phyloP scores from a whole-genome alignment of 2,113 vertebrate genomes.

The Hassar affinis region DNA sequence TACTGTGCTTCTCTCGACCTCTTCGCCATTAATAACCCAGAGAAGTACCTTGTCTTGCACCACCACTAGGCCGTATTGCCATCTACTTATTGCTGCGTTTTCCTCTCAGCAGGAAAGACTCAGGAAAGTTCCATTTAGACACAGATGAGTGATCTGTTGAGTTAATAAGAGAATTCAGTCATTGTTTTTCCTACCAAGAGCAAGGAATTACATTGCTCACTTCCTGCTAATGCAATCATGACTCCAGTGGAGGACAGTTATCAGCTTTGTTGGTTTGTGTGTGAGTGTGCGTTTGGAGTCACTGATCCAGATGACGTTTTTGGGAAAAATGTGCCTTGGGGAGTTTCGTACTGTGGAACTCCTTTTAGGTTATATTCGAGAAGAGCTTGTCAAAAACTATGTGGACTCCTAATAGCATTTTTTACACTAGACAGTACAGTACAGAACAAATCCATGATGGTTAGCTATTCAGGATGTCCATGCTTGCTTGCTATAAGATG shows the following conservation, averaged over 20 bases:
- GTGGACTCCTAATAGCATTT: not conserved
- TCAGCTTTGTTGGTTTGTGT: not conserved
- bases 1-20: not conserved
- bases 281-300: not conserved
- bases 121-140: not conserved
- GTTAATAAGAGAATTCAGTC: constrained; percentile 7
- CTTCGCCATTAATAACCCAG: not conserved
- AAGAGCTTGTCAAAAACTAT: not conserved
- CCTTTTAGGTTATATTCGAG: not conserved
- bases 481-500: no score
- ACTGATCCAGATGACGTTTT: constrained; percentile 5
- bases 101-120: not conserved
- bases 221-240: not conserved
- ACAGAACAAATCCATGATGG: not conserved
- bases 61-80: not conserved
- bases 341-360: not conserved
- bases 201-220: not conserved
- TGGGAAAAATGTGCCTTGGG: constrained; percentile 11
- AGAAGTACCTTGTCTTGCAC: not conserved
- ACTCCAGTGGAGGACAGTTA: not conserved
- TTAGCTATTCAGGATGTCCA: not conserved
- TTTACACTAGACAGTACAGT: not conserved
- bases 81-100: not conserved
- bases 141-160: constrained; percentile 1
- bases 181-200: constrained; percentile 2